Percentiles rank a stretch among this genome's conserved stretches.
Conservation (phyloP, 2,113 vertebrate genomes). For the Pygoscelis antarcticus region DNA sequence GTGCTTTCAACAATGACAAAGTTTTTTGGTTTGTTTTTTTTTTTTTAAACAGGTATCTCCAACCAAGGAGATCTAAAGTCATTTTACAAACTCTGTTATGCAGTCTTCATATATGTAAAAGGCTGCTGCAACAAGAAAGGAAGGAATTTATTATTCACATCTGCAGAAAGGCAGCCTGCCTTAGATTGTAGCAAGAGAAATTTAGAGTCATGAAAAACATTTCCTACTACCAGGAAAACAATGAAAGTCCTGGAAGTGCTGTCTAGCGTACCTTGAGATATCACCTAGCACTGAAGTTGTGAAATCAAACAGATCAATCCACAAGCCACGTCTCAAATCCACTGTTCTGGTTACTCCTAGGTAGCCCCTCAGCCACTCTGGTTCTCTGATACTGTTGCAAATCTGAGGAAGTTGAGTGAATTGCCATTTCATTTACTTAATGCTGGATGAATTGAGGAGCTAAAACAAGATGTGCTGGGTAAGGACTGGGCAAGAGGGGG, state of each 20-base stretch:
- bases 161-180: not conserved
- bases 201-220: not conserved
- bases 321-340: not conserved
- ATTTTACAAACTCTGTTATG: not conserved
- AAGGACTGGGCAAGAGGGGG: not conserved
- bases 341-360: conserved; percentile 35
- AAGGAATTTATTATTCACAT: not conserved
- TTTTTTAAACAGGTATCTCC: not conserved
- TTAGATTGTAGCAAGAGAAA: not conserved
- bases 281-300: not conserved
- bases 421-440: conserved; percentile 79
- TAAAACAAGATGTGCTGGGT: conserved; percentile 80
- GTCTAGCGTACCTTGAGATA: not conserved
- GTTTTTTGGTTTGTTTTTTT: too few species aligned
- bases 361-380: conserved; percentile 82
- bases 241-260: not conserved
- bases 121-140: not conserved
- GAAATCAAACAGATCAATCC: not conserved
- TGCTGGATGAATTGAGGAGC: conserved; percentile 71
- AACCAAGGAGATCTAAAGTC: not conserved
- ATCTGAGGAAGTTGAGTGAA: conserved; percentile 81
- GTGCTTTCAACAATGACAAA: not conserved
- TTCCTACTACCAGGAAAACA: not conserved
- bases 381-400: conserved; percentile 76
- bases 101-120: not conserved